Percentiles rank a stretch among this genome's conserved stretches.
These are phyloP conservation scores for Dasysyrphus albostriatus DNA, from an alignment of 2,888 invertebrate species.

Conservation along the genomic window DNA sequence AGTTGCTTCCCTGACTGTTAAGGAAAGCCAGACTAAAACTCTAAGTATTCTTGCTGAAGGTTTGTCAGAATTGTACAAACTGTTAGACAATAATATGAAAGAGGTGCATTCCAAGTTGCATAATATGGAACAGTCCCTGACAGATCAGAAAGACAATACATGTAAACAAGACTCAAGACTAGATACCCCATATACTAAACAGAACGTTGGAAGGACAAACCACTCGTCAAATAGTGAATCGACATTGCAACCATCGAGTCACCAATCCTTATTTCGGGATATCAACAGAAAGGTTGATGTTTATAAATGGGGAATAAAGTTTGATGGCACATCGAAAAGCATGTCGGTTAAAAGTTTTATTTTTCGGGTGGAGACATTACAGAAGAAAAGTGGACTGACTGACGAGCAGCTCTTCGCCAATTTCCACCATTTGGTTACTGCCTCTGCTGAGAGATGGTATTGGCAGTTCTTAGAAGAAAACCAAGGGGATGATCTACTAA, in stretches of 20 bases:
- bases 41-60: not conserved
- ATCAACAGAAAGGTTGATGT: not conserved
- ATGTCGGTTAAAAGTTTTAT: conserved; percentile 8
- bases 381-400: not conserved
- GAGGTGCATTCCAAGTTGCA: not conserved
- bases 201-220: not conserved
- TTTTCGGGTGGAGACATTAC: conserved; percentile 12
- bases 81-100: not conserved
- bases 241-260: not conserved
- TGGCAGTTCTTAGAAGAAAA: conserved; percentile 5
- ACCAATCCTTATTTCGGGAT: not conserved
- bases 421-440: not conserved
- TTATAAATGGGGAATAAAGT: conserved; percentile 29
- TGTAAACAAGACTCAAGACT: not conserved
- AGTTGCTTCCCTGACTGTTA: not conserved
- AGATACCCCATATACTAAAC: not conserved
- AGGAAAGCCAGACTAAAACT: conserved; percentile 1
- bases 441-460: conserved; percentile 13
- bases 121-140: not conserved
- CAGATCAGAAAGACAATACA: not conserved
- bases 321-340: not conserved
- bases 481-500: not conserved
- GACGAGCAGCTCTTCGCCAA: not conserved
- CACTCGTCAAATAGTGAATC: not conserved
- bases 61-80: not conserved